Evolutionary conservation across 2,113 vertebrate genomes (phyloP), one percentile per base, ranked within the genome.

Genomic region (Indicator maculatus): DNA sequence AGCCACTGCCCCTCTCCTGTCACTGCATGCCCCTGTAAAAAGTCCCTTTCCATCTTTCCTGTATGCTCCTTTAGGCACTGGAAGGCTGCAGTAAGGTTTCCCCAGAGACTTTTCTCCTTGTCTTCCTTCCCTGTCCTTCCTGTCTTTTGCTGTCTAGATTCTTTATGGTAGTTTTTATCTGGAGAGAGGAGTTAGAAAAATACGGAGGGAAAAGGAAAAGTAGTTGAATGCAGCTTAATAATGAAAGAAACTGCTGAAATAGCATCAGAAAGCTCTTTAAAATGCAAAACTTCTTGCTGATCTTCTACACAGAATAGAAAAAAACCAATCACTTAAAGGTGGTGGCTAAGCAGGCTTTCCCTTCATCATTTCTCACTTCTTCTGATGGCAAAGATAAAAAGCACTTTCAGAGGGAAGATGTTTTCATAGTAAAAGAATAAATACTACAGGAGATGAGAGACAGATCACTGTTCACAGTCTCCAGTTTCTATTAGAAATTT

Each of bases 171-270:
- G 38, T 78, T 93, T 50, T 69, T 78, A 85, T 90, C 58, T 89
- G 87, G 13, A 50, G 76, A 53, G 61, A 47, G 45, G 69, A 70
- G 74, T 91, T 80, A 77, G 58, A 59, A 83, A 92, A 88, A 66
- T 18, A 55, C n/a, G 53, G 5, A 38, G 55, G 71, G 85, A 65
- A 11, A 21, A 26, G 47, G 15, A 1, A 44, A 93, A 92, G 84
- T 47, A 75, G 63, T 77, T 93, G 59, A 81, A 75, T 78, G 82
- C 77, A 79, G 86, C 82, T 93, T 89, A 52, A 88, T 86, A 86
- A 95, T 80, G 83, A 92, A 93, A 91, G 76, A 81, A 96, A 89
- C 30, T 92, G 95, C 92, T 96, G 94, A 91, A 95, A 78, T 85
- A 70, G 83, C 94, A 82, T 73, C 91, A 93, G 83, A 91, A 86